These are phyloP conservation scores for Picus viridis DNA, from an alignment of 2,797 vertebrate genomes.

Conservation along the genomic window DNA sequence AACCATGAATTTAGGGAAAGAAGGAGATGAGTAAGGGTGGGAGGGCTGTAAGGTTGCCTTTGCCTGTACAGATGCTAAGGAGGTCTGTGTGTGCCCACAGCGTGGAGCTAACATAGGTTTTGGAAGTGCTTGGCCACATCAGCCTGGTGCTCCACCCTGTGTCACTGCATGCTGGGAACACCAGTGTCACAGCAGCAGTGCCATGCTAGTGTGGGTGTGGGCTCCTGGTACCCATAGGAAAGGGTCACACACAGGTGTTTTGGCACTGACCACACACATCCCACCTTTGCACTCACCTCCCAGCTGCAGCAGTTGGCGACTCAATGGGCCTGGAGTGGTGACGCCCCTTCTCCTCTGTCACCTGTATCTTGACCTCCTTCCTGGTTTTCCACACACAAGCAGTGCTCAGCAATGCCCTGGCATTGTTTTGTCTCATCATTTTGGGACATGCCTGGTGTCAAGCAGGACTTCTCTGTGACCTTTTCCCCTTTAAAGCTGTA, in stretches of 20 bases:
- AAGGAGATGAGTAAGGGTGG: neutral
- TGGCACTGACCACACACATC: accelerated
- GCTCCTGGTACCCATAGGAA: neutral
- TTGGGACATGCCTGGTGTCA: neutral
- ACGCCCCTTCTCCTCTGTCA: neutral
- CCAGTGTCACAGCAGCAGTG: neutral
- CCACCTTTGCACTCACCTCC: neutral
- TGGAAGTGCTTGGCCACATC: neutral
- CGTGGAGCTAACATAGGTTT: neutral
- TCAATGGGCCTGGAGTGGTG: too few species aligned
- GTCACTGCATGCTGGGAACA: neutral
- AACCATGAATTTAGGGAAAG: neutral
- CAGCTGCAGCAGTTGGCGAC: neutral
- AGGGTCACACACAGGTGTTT: neutral
- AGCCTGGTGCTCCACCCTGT: neutral
- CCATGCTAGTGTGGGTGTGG: accelerated
- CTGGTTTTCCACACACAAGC: neutral
- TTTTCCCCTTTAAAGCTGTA: neutral
- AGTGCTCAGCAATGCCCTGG: neutral
- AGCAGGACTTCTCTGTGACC: neutral
- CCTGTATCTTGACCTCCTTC: neutral
- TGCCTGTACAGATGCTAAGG: neutral
- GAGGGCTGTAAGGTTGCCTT: neutral
- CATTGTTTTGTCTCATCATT: neutral
- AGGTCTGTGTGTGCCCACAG: neutral